phyloP scores from a whole-genome alignment of 2,888 invertebrate genomes.

The Andrena camellia region DNA sequence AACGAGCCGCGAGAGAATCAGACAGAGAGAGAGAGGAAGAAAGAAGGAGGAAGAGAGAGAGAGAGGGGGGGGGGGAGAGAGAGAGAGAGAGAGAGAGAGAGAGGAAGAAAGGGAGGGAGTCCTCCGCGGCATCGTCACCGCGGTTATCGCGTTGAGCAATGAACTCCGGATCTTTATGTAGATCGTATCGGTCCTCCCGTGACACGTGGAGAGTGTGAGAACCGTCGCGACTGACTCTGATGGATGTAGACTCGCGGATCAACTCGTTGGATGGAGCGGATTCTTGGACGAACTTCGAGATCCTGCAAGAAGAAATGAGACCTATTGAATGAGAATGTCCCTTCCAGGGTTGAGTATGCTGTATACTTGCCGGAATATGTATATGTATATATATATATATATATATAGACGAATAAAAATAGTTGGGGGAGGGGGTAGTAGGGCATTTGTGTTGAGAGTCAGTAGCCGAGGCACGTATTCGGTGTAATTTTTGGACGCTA shows the following conservation, averaged over 20 bases:
- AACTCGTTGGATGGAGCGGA: conserved; percentile 32
- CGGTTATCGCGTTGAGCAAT: conserved; percentile 80
- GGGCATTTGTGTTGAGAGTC: no score
- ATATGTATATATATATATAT: no score
- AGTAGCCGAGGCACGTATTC: no score
- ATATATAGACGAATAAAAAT: no score
- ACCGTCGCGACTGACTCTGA: conserved; percentile 65
- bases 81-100: conserved; percentile 20
- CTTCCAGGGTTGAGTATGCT: not conserved
- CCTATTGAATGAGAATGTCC: not conserved
- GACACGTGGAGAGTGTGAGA: conserved; percentile 83
- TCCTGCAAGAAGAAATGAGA: not conserved
- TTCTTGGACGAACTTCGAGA: conserved; percentile 38
- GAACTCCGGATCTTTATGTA: conserved; percentile 77
- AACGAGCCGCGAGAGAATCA: conserved; percentile 62
- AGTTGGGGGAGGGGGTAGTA: no score
- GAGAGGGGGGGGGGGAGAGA: conserved; percentile 11
- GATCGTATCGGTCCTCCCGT: conserved; percentile 77
- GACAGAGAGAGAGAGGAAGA: conserved; percentile 7
- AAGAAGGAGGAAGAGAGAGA: no score
- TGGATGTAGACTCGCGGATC: conserved; percentile 41
- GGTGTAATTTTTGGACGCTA: no score
- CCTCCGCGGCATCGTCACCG: conserved; percentile 64
- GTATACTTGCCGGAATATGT: no score
- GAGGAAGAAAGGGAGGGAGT: conserved; percentile 14